phyloP scores from a whole-genome alignment of 1,140 invertebrate genomes.

The Atta cephalotes region DNA sequence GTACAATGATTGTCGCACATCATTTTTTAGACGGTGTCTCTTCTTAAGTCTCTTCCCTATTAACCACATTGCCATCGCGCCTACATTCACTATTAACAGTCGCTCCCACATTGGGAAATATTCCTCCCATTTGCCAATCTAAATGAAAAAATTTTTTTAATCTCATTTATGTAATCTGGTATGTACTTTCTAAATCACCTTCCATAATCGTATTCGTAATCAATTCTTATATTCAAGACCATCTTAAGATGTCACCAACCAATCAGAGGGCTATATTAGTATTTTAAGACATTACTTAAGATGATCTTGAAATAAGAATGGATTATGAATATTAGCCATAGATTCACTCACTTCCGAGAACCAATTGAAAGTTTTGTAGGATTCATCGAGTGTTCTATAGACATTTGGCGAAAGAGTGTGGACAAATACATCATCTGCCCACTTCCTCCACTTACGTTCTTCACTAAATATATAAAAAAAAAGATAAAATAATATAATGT shows the following conservation, averaged over 20 bases:
- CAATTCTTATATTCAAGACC: too few species aligned
- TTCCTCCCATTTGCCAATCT: slow-evolving; percentile 96
- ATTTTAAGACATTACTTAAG: too few species aligned
- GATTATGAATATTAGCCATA: neutral
- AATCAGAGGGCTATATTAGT: too few species aligned
- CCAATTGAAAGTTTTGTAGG: slow-evolving; percentile 96
- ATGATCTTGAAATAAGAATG: too few species aligned
- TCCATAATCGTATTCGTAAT: neutral
- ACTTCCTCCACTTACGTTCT: slow-evolving; percentile 97
- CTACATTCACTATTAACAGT: slow-evolving; percentile 96
- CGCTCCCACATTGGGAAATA: slow-evolving; percentile 95
- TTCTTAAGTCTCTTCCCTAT: slow-evolving; percentile 96
- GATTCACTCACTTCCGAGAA: slow-evolving; percentile 90
- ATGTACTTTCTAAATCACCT: neutral
- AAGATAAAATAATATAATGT: slow-evolving; percentile 7
- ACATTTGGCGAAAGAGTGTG: slow-evolving; percentile 98
- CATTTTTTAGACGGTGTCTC: slow-evolving; percentile 93
- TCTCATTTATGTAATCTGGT: neutral
- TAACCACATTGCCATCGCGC: slow-evolving; percentile 97
- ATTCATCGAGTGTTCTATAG: slow-evolving; percentile 94
- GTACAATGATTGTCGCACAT: slow-evolving; percentile 96
- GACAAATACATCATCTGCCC: slow-evolving; percentile 96
- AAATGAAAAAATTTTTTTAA: slow-evolving; percentile 34
- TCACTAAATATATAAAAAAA: slow-evolving; percentile 87
- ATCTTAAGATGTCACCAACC: too few species aligned